Percentiles rank a stretch among this genome's conserved stretches.
Evolutionary conservation across 2,888 invertebrate species (phyloP).

Genomic region (Sesia bembeciformis): DNA sequence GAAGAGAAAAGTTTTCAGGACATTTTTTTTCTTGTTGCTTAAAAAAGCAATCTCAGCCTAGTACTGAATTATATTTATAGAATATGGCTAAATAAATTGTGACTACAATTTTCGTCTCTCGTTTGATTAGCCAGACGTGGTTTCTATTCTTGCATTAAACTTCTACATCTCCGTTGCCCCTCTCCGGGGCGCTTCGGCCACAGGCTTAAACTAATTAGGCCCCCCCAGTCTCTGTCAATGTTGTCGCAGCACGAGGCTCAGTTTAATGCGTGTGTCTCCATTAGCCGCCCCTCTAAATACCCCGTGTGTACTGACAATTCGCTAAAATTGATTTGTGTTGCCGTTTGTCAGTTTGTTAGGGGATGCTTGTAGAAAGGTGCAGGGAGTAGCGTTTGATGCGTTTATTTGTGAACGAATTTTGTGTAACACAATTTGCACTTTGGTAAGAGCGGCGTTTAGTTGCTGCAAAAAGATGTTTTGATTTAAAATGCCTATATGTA

Average conservation of each 20-base stretch:
- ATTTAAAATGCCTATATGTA: too few relatives aligned
- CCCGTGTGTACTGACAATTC: conserved; percentile 54
- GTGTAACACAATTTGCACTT: neutral
- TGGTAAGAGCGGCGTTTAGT: neutral
- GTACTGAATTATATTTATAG: too few relatives aligned
- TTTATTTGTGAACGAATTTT: neutral
- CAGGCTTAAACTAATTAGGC: conserved; percentile 70
- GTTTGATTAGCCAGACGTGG: too few relatives aligned
- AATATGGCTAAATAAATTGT: too few relatives aligned
- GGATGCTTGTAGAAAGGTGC: neutral
- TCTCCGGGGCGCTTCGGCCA: conserved; percentile 45
- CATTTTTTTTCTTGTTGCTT: too few relatives aligned
- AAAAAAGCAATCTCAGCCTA: too few relatives aligned
- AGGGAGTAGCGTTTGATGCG: neutral
- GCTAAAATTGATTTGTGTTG: conserved; percentile 70
- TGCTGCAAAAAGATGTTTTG: too few relatives aligned
- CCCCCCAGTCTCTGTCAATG: conserved; percentile 66
- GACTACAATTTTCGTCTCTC: too few relatives aligned
- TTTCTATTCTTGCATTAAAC: too few relatives aligned
- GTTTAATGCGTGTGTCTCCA: conserved; percentile 73
- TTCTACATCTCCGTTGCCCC: conserved; percentile 6
- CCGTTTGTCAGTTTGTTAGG: conserved; percentile 22
- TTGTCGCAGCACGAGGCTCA: conserved; percentile 61
- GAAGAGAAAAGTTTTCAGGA: too few relatives aligned
- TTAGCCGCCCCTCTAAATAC: conserved; percentile 65